phyloP scores from a whole-genome alignment of 2,113 vertebrate species.

The Taurulus bubalis region DNA sequence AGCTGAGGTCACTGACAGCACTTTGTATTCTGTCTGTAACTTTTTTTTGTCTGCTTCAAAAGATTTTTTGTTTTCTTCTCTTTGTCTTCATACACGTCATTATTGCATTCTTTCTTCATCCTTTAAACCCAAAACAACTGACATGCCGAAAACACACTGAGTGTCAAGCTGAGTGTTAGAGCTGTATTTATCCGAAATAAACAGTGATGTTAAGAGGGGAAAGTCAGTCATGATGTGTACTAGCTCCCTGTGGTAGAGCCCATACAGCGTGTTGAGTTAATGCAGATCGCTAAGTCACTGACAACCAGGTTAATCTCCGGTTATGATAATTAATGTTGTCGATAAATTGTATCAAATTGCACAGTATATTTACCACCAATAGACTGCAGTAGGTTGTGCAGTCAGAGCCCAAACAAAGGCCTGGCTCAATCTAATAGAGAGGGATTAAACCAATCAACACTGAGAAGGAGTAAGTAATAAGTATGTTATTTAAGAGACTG shows the following conservation, averaged over 20 bases:
- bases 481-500: background rate
- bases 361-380: background rate
- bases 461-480: background rate
- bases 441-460: constrained; percentile 17
- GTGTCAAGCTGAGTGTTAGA: constrained; percentile 8
- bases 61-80: constrained; percentile 7
- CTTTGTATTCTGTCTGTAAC: constrained; percentile 19
- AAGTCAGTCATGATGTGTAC: background rate
- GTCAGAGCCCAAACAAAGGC: background rate
- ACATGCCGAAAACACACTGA: background rate
- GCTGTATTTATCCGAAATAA: background rate
- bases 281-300: background rate
- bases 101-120: background rate
- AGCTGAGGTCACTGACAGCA: constrained; percentile 14
- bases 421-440: background rate
- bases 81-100: background rate
- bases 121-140: constrained; percentile 12
- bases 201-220: background rate
- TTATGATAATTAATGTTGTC: background rate
- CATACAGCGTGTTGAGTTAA: background rate
- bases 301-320: background rate
- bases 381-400: background rate
- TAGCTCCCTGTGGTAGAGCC: background rate
- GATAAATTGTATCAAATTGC: background rate
- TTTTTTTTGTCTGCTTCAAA: constrained; percentile 4